Percentiles rank a stretch among this genome's conserved stretches.
These are phyloP conservation scores for Cochlearius cochlearius DNA, from an alignment of 2,113 vertebrate genomes.

Conservation along the genomic window DNA sequence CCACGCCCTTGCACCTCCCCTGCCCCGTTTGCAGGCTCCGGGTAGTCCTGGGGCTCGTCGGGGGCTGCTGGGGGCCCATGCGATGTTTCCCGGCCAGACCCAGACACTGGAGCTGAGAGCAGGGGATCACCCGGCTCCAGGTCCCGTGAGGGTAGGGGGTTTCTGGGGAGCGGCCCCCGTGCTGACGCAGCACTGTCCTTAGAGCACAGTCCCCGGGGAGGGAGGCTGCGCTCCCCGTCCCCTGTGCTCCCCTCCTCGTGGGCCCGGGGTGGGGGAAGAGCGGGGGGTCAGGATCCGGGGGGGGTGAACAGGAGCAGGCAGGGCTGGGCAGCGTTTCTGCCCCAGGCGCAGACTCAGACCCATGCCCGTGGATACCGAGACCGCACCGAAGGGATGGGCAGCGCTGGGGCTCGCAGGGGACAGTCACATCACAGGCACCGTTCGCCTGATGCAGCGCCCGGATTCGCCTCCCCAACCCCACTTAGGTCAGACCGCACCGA, in stretches of 20 bases:
- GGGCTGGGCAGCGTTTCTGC: background rate
- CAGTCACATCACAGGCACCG: background rate
- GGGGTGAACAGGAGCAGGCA: background rate
- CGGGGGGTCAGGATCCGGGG: background rate
- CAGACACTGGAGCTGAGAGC: background rate
- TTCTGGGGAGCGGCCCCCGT: background rate
- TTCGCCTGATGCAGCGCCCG: background rate
- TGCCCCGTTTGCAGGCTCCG: background rate
- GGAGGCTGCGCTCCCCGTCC: background rate
- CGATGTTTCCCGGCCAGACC: background rate
- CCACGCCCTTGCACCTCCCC: background rate
- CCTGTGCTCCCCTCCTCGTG: background rate
- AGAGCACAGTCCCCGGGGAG: background rate
- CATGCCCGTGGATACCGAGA: accelerated
- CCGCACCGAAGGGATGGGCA: accelerated
- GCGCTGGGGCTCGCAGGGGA: background rate
- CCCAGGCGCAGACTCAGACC: background rate
- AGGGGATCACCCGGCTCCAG: background rate
- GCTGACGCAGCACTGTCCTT: background rate
- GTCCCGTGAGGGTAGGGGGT: accelerated
- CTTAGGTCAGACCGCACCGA: background rate
- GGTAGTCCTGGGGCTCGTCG: background rate
- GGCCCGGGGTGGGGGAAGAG: background rate
- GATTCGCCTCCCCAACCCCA: background rate
- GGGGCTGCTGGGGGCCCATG: background rate